Base-by-base conservation (phyloP, 2,888 invertebrate genomes). In the Macrosoma leucophasiata region DNA sequence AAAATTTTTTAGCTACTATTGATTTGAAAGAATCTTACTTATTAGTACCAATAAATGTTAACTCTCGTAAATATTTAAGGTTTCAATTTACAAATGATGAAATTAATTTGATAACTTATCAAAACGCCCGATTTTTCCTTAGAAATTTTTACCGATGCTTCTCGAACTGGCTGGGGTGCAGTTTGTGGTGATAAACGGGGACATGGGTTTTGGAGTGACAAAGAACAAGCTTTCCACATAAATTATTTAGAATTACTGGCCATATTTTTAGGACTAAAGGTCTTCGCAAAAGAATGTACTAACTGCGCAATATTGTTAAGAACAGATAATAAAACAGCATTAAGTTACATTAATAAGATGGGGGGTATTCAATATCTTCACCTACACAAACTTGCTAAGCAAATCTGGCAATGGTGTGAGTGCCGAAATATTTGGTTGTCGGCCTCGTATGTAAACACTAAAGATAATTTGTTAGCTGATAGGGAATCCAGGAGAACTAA, bases 351-450 rank as follows among this genome's bases (percentile, higher is more conserved):
- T 7, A 43, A 40, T 29, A 33, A 33, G 10, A 39, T 39, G 36
- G 39, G 43, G 13, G 43, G 39, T 6, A 20, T 43, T 3, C 33
- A 36, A 19, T 38, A 29, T 7, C 35, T 34, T 4, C 35, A 44
- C 11, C 20, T 39, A 3, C 36, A 29, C n/a, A n/a, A 30, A 3
- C 9, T 30, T 3, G 30, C 33, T 17, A 19, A 23, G 17, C 3
- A 35, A 7, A 13, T 43, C 19, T 40, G 40, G 40, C 40, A 43
- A 21, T 45, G 41, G 37, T 37, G 42, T 17, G 42, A 45, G n/a
- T n/a, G n/a, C n/a, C n/a, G n/a, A n/a, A n/a, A n/a, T n/a, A n/a
- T n/a, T n/a, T n/a, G n/a, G n/a, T n/a, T n/a, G n/a, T n/a, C n/a
- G n/a, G n/a, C n/a, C n/a, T n/a, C n/a, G n/a, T n/a, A n/a, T n/a